Evolutionary conservation across 2,888 invertebrate genomes (phyloP).

Genomic region (Notodromas monacha): DNA sequence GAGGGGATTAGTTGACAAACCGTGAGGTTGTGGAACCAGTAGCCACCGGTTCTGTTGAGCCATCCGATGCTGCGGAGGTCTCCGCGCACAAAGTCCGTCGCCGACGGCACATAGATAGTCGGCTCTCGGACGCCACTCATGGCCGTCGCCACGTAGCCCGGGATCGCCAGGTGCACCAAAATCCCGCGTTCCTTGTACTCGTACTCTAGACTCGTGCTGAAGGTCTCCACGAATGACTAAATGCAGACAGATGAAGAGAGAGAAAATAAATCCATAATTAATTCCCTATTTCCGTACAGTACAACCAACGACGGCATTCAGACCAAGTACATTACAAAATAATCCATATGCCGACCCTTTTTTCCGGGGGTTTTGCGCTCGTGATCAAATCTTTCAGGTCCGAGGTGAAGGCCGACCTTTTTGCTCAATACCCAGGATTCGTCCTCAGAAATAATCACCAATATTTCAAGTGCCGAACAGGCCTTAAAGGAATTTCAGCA

Average conservation of each 20-base stretch:
- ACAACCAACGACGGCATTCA: too few relatives aligned
- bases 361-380: too few relatives aligned
- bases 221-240: constrained; percentile 22
- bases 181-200: constrained; percentile 40
- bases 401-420: too few relatives aligned
- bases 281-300: too few relatives aligned
- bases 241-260: too few relatives aligned
- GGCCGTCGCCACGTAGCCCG: constrained; percentile 66
- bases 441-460: too few relatives aligned
- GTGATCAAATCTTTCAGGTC: too few relatives aligned
- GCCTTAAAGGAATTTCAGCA: too few relatives aligned
- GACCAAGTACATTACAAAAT: too few relatives aligned
- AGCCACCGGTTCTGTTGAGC: constrained; percentile 16
- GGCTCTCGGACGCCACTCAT: constrained; percentile 38
- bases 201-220: constrained; percentile 35
- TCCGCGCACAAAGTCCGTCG: constrained; percentile 12
- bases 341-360: too few relatives aligned
- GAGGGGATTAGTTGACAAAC: background rate
- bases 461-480: too few relatives aligned
- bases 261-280: constrained; percentile 1
- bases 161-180: constrained; percentile 42
- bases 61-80: constrained; percentile 17
- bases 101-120: constrained; percentile 12
- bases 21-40: constrained; percentile 17
- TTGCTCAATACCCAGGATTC: too few relatives aligned